Conservation (phyloP, 64 coral and sea anemone genomes). For the Exaiptasia diaphana region DNA sequence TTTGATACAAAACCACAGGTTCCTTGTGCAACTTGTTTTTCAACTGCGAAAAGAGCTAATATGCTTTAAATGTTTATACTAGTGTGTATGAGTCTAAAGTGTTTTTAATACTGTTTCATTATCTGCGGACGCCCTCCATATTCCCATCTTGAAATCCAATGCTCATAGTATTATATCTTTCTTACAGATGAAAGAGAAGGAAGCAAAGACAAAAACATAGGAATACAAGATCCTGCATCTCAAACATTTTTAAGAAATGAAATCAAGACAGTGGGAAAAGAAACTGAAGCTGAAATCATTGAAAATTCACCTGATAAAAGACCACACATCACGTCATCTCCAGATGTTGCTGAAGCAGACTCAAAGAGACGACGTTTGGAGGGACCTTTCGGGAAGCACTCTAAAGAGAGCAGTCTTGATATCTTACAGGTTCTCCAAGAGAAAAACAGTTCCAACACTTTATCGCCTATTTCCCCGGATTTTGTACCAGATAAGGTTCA, state of each 20-base stretch:
- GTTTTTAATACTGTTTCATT: too few species aligned
- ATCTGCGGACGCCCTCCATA: too few species aligned
- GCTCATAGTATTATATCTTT: too few species aligned
- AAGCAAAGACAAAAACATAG: slow-evolving; percentile 55
- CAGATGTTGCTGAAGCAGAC: slow-evolving; percentile 45
- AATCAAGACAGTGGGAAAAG: slow-evolving; percentile 74
- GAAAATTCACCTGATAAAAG: slow-evolving; percentile 66
- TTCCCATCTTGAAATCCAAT: too few species aligned
- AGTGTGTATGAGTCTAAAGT: too few species aligned
- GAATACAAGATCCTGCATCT: slow-evolving; percentile 5
- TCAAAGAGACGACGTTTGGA: slow-evolving; percentile 73
- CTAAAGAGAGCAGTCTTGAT: slow-evolving; percentile 79
- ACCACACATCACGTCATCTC: slow-evolving; percentile 29
- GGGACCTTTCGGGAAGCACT: slow-evolving; percentile 55
- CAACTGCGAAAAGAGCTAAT: too few species aligned
- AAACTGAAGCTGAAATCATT: slow-evolving; percentile 65
- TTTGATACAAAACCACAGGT: too few species aligned
- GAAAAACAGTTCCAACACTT: slow-evolving; percentile 62
- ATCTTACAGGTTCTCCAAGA: slow-evolving; percentile 85
- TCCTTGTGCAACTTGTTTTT: too few species aligned
- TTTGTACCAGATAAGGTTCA: slow-evolving; percentile 23
- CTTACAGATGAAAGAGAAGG: slow-evolving; percentile 74
- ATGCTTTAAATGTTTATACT: too few species aligned
- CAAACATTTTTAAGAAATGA: slow-evolving; percentile 50
- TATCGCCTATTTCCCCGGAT: slow-evolving; percentile 77